A percentile compares a stretch with the other conserved stretches of the same genome.
phyloP scores from a whole-genome alignment of 1,140 invertebrate species.

The Rhagoletis pomonella region DNA sequence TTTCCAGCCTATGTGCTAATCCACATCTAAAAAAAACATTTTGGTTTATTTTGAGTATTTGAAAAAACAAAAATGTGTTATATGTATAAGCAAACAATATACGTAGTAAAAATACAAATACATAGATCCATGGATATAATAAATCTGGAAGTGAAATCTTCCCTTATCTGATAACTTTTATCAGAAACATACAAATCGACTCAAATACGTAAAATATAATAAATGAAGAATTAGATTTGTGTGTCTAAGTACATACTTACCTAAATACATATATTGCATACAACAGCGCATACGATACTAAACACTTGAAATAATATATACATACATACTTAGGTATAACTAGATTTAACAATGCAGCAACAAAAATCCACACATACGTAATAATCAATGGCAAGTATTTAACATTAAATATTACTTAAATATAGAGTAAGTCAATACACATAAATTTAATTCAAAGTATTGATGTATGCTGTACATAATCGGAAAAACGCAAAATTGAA shows the following conservation, averaged over 20 bases:
- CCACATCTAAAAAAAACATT: too few species aligned
- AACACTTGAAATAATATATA: not conserved
- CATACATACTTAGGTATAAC: not conserved
- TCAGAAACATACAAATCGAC: not conserved
- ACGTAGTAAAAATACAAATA: too few species aligned
- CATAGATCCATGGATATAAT: too few species aligned
- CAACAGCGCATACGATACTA: not conserved
- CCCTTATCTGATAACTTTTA: too few species aligned
- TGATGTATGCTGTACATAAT: conserved; percentile 31
- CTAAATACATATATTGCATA: not conserved
- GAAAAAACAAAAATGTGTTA: too few species aligned
- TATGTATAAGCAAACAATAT: too few species aligned
- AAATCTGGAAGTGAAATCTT: too few species aligned
- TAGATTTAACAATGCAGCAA: not conserved
- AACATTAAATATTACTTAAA: not conserved
- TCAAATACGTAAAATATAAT: conserved; percentile 22
- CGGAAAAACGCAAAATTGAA: conserved; percentile 65
- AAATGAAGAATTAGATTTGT: not conserved
- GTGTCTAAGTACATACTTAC: not conserved
- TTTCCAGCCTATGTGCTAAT: too few species aligned
- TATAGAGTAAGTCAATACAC: not conserved
- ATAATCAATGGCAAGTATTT: not conserved
- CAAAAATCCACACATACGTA: conserved; percentile 36
- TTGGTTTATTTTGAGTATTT: too few species aligned
- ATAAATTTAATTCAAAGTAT: conserved; percentile 15